Conservation (phyloP, 2,888 invertebrate genomes). For the Aquatica leii region DNA sequence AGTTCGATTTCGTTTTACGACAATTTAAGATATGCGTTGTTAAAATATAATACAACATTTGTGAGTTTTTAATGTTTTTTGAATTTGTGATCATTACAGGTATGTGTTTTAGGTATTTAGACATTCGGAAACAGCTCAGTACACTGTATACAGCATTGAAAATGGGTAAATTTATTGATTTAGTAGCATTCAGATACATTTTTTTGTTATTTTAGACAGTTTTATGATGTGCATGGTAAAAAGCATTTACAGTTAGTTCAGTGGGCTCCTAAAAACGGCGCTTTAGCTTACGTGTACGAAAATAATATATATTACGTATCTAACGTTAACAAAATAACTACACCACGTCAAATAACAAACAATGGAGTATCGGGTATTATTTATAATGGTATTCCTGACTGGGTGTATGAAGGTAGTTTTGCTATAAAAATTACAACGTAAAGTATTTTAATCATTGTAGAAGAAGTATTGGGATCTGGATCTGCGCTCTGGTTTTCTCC, state of each 20-base stretch:
- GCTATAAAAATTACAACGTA: neutral
- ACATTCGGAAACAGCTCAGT: conserved; percentile 71
- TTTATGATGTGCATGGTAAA: conserved; percentile 63
- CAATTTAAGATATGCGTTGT: conserved; percentile 48
- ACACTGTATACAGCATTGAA: conserved; percentile 68
- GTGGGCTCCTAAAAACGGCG: conserved; percentile 66
- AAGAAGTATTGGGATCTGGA: conserved; percentile 78
- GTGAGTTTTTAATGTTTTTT: no score
- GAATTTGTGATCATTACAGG: no score
- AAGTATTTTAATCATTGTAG: conserved; percentile 61
- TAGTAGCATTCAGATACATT: no score
- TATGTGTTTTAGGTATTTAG: conserved; percentile 67
- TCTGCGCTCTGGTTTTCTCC: conserved; percentile 84
- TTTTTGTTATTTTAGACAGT: conserved; percentile 57
- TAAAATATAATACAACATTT: conserved; percentile 50
- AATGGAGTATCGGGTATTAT: conserved; percentile 71
- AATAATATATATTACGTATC: conserved; percentile 75
- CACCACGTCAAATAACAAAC: conserved; percentile 60
- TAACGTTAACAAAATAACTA: conserved; percentile 47
- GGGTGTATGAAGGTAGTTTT: conserved; percentile 85
- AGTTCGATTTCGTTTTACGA: conserved; percentile 55
- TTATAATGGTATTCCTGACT: conserved; percentile 87
- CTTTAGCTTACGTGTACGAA: conserved; percentile 70
- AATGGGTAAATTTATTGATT: conserved; percentile 60
- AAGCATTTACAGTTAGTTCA: conserved; percentile 68